Evolutionary conservation across 2,113 vertebrate species (phyloP), one percentile per base, ranked within the genome.

Genomic region (Azemiops feae): DNA sequence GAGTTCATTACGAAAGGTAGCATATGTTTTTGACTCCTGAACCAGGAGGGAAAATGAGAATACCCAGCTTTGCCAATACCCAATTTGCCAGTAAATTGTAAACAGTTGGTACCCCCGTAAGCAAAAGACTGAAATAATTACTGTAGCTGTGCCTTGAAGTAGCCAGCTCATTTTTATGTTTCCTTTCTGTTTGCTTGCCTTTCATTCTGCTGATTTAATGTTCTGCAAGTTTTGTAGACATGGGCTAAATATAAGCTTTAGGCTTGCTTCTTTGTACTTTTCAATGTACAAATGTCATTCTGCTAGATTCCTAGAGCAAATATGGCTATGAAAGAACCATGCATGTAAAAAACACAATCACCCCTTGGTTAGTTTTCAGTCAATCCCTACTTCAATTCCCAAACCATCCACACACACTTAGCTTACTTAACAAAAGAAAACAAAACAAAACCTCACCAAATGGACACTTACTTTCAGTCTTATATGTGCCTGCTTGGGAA

Each of bases 21-120:
- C 96, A 97, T 97, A 97, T 97, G 97, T 97, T 97, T 97, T 98
- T 97, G 96, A 97, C 97, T 98, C 97, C 96, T 97, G 96, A 97
- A 97, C 95, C 95, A 97, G 96, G 96, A 97, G 95, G 94, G 96
- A 96, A 93, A 96, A 97, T 97, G 95, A 97, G 96, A 97, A 98
- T 96, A 97, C 88, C 93, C 95, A 97, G 96, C 96, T 97, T 93
- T 97, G 97, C 95, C 95, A 97, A 97, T 69, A 69, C 30, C 30
- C 64, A 69, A 69, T 69, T 69, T 69, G 64, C 97, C 93, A 97
- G 96, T 96, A 97, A 96, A 97, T 97, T 97, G 95, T 97, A 97
- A 98, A 97, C 96, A 97, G 96, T 97, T 97, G 96, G 94, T 97
- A 95, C 93, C 96, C 94, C 95, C 96, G 95, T 96, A 95, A 97